Evolutionary conservation across 2,888 invertebrate genomes (phyloP).

Genomic region (Bombyx huttoni): DNA sequence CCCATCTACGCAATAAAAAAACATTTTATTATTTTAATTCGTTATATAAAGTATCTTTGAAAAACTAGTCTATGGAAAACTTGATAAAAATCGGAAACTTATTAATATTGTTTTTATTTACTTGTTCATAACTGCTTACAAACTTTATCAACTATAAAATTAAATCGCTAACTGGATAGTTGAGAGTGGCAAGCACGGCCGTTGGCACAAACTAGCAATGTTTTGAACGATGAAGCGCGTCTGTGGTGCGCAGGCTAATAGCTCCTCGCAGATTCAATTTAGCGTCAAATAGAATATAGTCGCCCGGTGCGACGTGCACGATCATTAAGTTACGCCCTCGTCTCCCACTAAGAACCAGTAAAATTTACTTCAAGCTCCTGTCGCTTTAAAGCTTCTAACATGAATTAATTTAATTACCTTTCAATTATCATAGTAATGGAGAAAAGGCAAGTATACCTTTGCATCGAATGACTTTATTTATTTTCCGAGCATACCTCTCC

Average conservation of each 20-base stretch:
- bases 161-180: slow-evolving; percentile 32
- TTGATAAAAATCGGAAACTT: no score
- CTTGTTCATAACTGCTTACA: slow-evolving; percentile 24
- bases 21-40: no score
- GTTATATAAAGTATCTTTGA: no score
- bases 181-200: slow-evolving; percentile 43
- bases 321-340: slow-evolving; percentile 60
- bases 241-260: slow-evolving; percentile 64
- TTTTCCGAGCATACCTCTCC: no score
- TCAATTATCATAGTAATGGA: slow-evolving; percentile 14
- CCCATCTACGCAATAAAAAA: no score
- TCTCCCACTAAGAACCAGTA: slow-evolving; percentile 29
- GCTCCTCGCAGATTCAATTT: slow-evolving; percentile 68
- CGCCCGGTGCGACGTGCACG: slow-evolving; percentile 51
- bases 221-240: slow-evolving; percentile 24
- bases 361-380: slow-evolving; percentile 42
- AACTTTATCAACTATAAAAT: slow-evolving; percentile 29
- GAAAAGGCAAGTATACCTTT: slow-evolving; percentile 3
- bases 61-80: no score
- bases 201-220: slow-evolving; percentile 34
- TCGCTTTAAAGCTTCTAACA: slow-evolving; percentile 21
- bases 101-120: slow-evolving; percentile 26
- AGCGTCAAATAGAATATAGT: slow-evolving; percentile 58
- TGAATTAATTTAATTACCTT: slow-evolving; percentile 25
- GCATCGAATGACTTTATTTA: no score